Percentiles rank a stretch among this genome's conserved stretches.
Conservation (phyloP, 1,140 invertebrate genomes). For the Lucilia cuprina region DNA sequence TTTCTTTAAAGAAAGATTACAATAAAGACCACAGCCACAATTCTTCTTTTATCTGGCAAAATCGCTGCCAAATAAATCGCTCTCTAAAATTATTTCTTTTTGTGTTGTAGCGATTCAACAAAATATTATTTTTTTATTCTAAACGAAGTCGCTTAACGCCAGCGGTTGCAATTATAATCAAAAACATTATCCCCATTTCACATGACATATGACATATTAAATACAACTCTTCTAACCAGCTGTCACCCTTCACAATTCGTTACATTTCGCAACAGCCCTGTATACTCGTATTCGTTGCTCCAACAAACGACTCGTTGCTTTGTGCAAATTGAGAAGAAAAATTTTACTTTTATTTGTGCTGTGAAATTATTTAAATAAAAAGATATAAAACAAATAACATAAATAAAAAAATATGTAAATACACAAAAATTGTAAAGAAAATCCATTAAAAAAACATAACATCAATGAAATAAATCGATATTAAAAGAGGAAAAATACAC, state of each 20-base stretch:
- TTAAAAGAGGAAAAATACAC: background rate
- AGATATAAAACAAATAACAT: background rate
- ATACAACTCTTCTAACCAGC: background rate
- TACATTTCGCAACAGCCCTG: slow-evolving; percentile 7
- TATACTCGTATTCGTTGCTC: background rate
- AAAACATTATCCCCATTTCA: background rate
- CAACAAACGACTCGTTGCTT: slow-evolving; percentile 7
- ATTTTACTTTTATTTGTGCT: slow-evolving; percentile 5
- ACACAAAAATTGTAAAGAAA: background rate
- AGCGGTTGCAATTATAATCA: too few species aligned
- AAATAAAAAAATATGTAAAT: slow-evolving; percentile 8
- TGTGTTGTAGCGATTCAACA: too few species aligned
- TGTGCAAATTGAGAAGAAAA: slow-evolving; percentile 8
- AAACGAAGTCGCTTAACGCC: too few species aligned
- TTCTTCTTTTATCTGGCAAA: too few species aligned
- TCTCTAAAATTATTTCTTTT: too few species aligned
- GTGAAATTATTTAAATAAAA: slow-evolving; percentile 16
- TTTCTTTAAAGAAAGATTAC: background rate
- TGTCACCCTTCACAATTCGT: background rate
- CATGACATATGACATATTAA: background rate
- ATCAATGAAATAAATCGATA: background rate
- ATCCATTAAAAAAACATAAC: background rate
- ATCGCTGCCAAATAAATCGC: too few species aligned
- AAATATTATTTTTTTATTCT: too few species aligned
- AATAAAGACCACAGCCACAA: too few species aligned